phyloP scores from a whole-genome alignment of 2,888 invertebrate species.

The Hipparchia semele region DNA sequence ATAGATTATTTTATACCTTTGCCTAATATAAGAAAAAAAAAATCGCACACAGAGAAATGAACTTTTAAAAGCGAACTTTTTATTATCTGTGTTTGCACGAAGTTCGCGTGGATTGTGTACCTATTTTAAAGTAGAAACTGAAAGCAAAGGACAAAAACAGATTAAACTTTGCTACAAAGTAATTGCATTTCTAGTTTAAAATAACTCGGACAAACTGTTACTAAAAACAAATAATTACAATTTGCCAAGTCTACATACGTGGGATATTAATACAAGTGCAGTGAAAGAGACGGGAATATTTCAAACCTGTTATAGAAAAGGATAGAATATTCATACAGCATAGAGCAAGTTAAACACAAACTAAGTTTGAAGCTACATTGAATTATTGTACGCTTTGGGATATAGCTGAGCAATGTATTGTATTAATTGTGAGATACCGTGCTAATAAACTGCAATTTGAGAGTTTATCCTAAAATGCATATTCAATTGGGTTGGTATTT shows the following conservation, averaged over 20 bases:
- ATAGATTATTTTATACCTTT: not conserved
- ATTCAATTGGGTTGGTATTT: not conserved
- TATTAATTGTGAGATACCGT: conserved; percentile 2
- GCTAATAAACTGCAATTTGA: conserved; percentile 6
- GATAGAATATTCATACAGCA: conserved; percentile 45
- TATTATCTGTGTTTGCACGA: not conserved
- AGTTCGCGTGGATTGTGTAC: not conserved
- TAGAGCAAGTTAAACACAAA: conserved; percentile 37
- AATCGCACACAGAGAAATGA: conserved; percentile 3
- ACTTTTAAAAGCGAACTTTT: not conserved
- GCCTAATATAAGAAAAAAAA: not conserved
- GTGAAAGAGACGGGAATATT: conserved; percentile 38
- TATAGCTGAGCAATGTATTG: conserved; percentile 1
- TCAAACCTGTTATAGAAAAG: conserved; percentile 32
- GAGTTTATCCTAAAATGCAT: not conserved
- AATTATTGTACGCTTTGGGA: conserved; percentile 14
- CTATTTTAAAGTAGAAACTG: not conserved
- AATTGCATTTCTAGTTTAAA: conserved; percentile 30
- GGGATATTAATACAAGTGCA: conserved; percentile 49
- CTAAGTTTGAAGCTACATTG: not conserved
- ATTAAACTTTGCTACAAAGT: conserved; percentile 24
- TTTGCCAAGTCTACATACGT: conserved; percentile 47
- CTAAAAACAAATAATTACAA: conserved; percentile 46
- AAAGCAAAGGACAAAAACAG: conserved; percentile 15
- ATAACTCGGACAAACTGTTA: conserved; percentile 35